Base-by-base conservation (phyloP, 1,140 invertebrate species). In the Anadara kagoshimensis region DNA sequence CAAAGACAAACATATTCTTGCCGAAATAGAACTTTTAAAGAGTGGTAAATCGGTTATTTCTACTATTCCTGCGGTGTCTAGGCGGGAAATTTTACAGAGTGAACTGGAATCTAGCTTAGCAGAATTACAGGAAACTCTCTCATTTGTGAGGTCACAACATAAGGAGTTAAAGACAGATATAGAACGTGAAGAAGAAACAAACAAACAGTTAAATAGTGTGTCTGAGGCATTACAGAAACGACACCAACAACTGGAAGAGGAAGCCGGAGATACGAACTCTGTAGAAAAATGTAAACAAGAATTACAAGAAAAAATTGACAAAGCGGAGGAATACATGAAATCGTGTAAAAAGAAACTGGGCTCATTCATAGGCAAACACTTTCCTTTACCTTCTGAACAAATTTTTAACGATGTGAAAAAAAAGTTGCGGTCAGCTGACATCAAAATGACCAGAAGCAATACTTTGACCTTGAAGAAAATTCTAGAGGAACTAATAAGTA, bases 401-500 rank as follows among this genome's bases (percentile, higher is more conserved):
- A 66, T 65, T 10, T 66, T 76, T 16, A 72, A 29, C 53, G 75
- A 72, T n/a, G 58, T 51, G 2, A 65, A 68, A 22, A 76, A 69
- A 57, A 76, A 69, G 43, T 64, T 76, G 29, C 10, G 75, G 11
- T 73, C 69, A 12, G 61, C 69, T n/a, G 75, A 76, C 22, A 68
- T 56, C 22, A 69, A 61, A 20, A 49, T 54, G 7, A 57, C 65
- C 29, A 44, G 44, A 29, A 57, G 58, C 5, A 68, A 72, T 57
- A 61, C 69, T 24, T 49, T 74, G 8, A 53, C 70, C 24, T 36
- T 79, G 12, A 76, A 64, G 51, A 43, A 65, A 10, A 73, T 81
- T 44, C 47, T 79, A 20, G 74, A 76, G 53, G 64, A 53, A 44
- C 53, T 83, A 14, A 76, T 83, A 59, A 80, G 81, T 68, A 79